phyloP scores from a whole-genome alignment of 2,113 vertebrate genomes.

The Danio rerio region DNA sequence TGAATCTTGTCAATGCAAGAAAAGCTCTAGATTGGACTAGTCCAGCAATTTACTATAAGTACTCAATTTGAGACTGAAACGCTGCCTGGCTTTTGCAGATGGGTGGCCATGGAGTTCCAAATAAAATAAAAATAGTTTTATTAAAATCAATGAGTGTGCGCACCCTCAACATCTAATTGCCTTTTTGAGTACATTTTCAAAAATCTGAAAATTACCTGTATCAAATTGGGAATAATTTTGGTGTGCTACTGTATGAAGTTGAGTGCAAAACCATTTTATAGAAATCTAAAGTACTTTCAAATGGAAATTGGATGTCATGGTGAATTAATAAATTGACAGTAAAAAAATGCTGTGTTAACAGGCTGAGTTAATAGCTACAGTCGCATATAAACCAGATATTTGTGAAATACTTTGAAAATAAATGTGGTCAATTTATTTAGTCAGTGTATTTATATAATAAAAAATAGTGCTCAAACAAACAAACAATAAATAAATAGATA shows the following conservation, averaged over 20 bases:
- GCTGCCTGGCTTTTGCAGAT: conserved; percentile 35
- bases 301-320: neutral
- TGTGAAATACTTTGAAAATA: neutral
- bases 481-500: neutral
- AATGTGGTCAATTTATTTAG: no score
- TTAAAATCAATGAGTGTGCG: neutral
- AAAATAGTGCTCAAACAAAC: neutral
- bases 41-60: conserved; percentile 54
- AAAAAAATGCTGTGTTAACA: neutral
- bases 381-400: neutral
- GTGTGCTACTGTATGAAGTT: neutral
- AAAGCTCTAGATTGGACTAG: conserved; percentile 58
- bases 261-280: neutral
- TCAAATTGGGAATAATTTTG: neutral
- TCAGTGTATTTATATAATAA: neutral
- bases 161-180: neutral
- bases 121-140: neutral
- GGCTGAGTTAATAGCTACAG: conserved; percentile 1
- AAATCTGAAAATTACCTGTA: neutral
- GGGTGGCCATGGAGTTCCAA: neutral
- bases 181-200: neutral
- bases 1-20: conserved; percentile 67
- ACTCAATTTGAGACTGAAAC: conserved; percentile 58
- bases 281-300: neutral
- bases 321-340: neutral